Evolutionary conservation across 2,113 vertebrate species (phyloP).

Genomic region (Halichoeres trimaculatus): DNA sequence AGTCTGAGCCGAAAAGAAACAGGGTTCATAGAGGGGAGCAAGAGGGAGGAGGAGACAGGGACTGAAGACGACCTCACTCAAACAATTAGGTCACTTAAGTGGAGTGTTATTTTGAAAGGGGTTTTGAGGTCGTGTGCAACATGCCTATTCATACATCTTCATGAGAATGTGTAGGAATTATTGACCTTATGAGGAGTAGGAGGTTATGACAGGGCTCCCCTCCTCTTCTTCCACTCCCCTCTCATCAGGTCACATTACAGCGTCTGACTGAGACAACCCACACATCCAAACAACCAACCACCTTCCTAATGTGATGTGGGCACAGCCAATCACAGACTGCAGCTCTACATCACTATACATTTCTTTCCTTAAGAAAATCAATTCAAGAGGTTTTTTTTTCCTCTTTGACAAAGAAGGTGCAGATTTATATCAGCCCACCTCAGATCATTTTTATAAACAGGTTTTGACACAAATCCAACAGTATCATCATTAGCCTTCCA

Average conservation of each 20-base stretch:
- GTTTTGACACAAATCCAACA: constrained; percentile 62
- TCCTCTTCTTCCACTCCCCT: not conserved
- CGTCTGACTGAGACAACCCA: constrained; percentile 27
- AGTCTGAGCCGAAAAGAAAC: constrained; percentile 14
- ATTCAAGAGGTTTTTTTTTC: not conserved
- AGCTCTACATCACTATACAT: not conserved
- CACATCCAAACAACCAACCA: constrained; percentile 28
- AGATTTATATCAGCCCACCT: constrained; percentile 23
- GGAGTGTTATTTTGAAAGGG: constrained; percentile 42
- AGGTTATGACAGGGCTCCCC: constrained; percentile 11
- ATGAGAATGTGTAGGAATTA: constrained; percentile 6
- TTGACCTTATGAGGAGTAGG: constrained; percentile 16
- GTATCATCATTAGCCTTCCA: constrained; percentile 60
- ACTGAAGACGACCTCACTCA: constrained; percentile 60
- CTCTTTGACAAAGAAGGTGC: constrained; percentile 10
- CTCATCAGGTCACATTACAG: constrained; percentile 36
- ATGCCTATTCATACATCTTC: constrained; percentile 21
- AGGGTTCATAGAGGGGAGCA: constrained; percentile 16
- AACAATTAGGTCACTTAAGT: constrained; percentile 60
- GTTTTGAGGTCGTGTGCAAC: constrained; percentile 54
- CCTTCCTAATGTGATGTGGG: constrained; percentile 3
- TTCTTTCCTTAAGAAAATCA: constrained; percentile 22
- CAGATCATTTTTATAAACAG: constrained; percentile 39
- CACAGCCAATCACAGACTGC: constrained; percentile 1
- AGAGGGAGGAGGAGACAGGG: constrained; percentile 19